Evolutionary conservation across 2,888 invertebrate genomes (phyloP).

Genomic region (Melanotus villosus): DNA sequence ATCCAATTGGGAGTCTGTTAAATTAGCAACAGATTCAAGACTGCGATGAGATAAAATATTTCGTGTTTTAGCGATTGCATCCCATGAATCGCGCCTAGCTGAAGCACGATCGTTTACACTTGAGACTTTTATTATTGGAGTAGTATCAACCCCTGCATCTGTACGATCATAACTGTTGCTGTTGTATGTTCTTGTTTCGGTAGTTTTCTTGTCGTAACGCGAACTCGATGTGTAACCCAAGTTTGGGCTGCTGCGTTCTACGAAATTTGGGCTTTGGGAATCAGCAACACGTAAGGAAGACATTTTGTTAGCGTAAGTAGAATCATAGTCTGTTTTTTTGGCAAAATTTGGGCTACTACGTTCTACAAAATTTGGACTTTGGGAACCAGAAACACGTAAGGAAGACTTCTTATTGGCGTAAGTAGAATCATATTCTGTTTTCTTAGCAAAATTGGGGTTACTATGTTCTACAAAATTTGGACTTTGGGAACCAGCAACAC

Average conservation of each 20-base stretch:
- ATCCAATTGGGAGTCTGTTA: constrained; percentile 75
- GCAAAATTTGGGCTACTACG: constrained; percentile 61
- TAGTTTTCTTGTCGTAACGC: constrained; percentile 59
- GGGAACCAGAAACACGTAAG: constrained; percentile 61
- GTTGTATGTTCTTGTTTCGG: constrained; percentile 58
- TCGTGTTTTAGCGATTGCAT: constrained; percentile 85
- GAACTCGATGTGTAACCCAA: constrained; percentile 56
- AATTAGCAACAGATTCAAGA: constrained; percentile 79
- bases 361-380: constrained; percentile 62
- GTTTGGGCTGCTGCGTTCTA: constrained; percentile 61
- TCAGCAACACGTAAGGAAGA: constrained; percentile 63
- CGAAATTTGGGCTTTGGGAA: constrained; percentile 61
- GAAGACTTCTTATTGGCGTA: constrained; percentile 61
- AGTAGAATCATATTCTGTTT: constrained; percentile 61
- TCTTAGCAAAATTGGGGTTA: constrained; percentile 60
- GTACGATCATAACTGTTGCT: constrained; percentile 50
- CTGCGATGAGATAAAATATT: constrained; percentile 80
- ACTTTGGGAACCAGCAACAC: constrained; percentile 60
- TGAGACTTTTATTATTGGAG: constrained; percentile 74
- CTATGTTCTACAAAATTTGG: constrained; percentile 61
- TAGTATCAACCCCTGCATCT: constrained; percentile 69
- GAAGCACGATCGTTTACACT: constrained; percentile 71
- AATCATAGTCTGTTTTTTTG: constrained; percentile 59
- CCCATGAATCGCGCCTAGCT: constrained; percentile 84
- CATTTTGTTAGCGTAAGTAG: constrained; percentile 62